Evolutionary conservation across 2,113 vertebrate genomes (phyloP).

Genomic region (Nestor notabilis): DNA sequence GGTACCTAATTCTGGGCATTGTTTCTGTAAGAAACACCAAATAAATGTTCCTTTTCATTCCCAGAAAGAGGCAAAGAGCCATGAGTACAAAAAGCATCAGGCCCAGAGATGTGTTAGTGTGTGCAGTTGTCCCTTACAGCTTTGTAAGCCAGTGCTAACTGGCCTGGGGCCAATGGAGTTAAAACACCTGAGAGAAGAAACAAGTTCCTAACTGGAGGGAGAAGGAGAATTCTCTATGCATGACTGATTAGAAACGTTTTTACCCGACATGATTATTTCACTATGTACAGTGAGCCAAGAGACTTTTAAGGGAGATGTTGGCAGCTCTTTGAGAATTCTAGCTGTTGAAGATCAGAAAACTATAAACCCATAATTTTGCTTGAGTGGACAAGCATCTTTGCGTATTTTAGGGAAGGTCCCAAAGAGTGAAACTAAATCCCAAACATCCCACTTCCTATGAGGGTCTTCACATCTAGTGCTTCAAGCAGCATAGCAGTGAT

Average conservation of each 20-base stretch:
- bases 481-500: background rate
- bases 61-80: background rate
- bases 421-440: background rate
- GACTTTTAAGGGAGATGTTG: background rate
- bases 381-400: background rate
- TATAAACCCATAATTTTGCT: background rate
- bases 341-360: background rate
- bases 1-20: conserved; percentile 35
- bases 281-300: background rate
- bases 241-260: background rate
- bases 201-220: background rate
- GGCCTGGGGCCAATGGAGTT: background rate
- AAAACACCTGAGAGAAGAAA: conserved; percentile 22
- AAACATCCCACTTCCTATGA: background rate
- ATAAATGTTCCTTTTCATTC: conserved; percentile 35
- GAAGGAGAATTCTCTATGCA: background rate
- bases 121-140: background rate
- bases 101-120: background rate
- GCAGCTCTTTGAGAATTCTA: background rate
- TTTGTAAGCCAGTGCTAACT: background rate
- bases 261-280: background rate
- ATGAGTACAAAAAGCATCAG: background rate
- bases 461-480: background rate
- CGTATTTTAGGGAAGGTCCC: background rate
- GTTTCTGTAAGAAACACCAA: conserved; percentile 50